Base-by-base conservation (phyloP, 2,888 invertebrate species). In the Aphelenchoides bicaudatus region DNA sequence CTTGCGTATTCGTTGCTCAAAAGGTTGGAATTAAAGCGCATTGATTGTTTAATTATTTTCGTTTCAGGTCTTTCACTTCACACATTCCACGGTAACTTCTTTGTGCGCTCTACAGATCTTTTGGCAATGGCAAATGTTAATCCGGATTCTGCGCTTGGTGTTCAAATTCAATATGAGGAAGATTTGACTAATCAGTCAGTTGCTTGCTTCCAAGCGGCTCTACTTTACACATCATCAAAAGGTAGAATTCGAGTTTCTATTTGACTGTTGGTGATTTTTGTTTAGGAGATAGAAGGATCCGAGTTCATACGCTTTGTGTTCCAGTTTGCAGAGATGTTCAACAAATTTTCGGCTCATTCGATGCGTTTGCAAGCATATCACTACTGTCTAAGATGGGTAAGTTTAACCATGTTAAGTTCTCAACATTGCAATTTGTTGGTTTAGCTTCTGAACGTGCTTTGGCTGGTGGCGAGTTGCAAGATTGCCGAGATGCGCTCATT, bases 31-130 rank as follows among this genome's bases (percentile, higher is more conserved):
- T 56, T 4, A 16, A 54, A 53, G 8, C 16, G 28, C 25, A 19
- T 13, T 39, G 19, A 0, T 8, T 56, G 16, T 56, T 28, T 56
- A 28, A 8, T n/a, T 19, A 27, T 54, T 55, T 56, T 56, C 2
- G 66, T 60, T 60, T 13, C 88, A 78, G 94, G 96, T 16, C 83
- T 98, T 58, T 85, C 90, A 27, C 90, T 98, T 74, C 93, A 96
- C 82, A 91, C 93, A 78, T 98, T 98, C 86, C 94, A 96, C 83
- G 98, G 98, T 38, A 96, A 96, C 82, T 94, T 94, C 85, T 98
- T 98, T 82, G 96, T 98, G 50, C 86, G 98, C 2, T 94, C 96
- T 0, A 93, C 94, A 2, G 96, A 98, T 83, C 84, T 98, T 56
- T 83, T 98, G 58, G 91, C 92, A 10, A 82, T 98, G 71, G 94